Evolutionary conservation across 1,140 invertebrate genomes (phyloP), one percentile per base, ranked within the genome.

Genomic region (Calliopsis andreniformis): DNA sequence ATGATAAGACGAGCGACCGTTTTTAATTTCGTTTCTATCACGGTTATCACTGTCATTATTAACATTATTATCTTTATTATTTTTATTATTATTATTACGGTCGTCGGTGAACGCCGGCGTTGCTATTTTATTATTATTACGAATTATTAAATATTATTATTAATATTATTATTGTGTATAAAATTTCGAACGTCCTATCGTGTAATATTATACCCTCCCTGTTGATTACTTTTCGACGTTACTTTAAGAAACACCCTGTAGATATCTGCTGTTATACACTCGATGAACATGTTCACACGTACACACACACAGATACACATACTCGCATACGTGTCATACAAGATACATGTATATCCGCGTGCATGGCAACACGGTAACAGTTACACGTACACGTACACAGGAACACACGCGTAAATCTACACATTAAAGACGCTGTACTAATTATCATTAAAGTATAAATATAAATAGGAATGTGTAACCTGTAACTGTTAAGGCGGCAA

Each of bases 111-210:
- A 78, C 43, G 20, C 43, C 66, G 66, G 51, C 32, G 71, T 76
- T 78, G 76, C 61, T 84, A 83, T 82, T 79, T 78, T 81, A 84
- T 76, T 73, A 79, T 62, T 68, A 84, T 76, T 79, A 86, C 53
- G 76, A 72, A 78, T 82, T 76, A 83, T 80, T 66, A 69, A 72
- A 58, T 84, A 80, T 83, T 84, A 84, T 79, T 86, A 84, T 78
- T 86, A 87, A 86, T 88, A 89, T 86, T 82, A 89, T 86, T 82
- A 89, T 88, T 87, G 83, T 90, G 86, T 88, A 89, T 84, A 90
- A 89, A 85, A 86, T 80, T 84, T 70, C 58, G 63, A 83, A 55
- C 56, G 32, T 80, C 84, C 80, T 83, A 83, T 86, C 80, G 69
- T 88, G 88, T 89, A 89, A 89, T 87, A 89, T 89, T 89, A 79